Percentiles rank a stretch among this genome's conserved stretches.
These are phyloP conservation scores for Dendrocincla fuliginosa DNA, from an alignment of 2,797 vertebrate genomes.

Conservation along the genomic window DNA sequence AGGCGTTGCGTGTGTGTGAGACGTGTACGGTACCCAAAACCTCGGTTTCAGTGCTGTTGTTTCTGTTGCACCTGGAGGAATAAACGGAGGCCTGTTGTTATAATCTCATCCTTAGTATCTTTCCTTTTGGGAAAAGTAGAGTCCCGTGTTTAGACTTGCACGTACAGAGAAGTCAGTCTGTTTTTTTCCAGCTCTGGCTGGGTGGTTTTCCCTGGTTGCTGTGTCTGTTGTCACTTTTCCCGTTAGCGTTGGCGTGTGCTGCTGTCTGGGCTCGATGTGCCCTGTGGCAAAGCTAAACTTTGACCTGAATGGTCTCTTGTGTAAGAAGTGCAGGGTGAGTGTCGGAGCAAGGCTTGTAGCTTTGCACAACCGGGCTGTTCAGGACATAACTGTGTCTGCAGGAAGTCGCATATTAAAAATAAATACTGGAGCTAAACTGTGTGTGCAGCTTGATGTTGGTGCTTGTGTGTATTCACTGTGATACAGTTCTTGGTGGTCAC, in stretches of 20 bases:
- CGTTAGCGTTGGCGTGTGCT: accelerated
- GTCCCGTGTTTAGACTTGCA: background rate
- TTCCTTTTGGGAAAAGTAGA: background rate
- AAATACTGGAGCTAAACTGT: background rate
- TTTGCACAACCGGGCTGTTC: background rate
- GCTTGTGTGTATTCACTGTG: background rate
- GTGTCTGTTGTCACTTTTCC: background rate
- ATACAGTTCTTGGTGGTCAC: background rate
- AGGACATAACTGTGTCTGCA: background rate
- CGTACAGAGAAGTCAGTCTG: background rate
- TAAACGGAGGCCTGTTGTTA: background rate
- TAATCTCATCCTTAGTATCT: background rate
- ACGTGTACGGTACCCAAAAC: background rate
- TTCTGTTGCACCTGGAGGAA: background rate
- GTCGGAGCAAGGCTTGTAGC: accelerated
- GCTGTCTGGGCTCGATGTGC: background rate
- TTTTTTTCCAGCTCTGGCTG: background rate
- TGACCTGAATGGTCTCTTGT: background rate
- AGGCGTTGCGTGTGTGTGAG: background rate
- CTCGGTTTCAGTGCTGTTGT: background rate
- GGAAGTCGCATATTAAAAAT: accelerated
- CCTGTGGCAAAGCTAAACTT: background rate
- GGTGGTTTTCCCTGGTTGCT: background rate
- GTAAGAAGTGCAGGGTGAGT: background rate
- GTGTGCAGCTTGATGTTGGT: accelerated